These are phyloP conservation scores for Panopea generosa DNA, from an alignment of 2,888 invertebrate genomes.

Conservation along the genomic window DNA sequence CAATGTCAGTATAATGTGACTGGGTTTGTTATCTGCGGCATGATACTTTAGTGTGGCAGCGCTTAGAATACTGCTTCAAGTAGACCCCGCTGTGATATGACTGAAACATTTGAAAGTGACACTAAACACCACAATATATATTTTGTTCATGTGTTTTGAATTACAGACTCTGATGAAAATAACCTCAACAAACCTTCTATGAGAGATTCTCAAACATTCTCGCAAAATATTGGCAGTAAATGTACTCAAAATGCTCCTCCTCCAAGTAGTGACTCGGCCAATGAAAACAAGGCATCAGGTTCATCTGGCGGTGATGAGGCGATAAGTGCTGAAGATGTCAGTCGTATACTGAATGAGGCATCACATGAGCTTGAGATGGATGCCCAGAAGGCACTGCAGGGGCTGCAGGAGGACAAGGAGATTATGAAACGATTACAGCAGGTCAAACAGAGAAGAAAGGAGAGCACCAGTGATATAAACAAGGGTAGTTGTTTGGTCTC, in stretches of 20 bases:
- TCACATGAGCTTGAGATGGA: slow-evolving; percentile 79
- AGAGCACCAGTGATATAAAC: slow-evolving; percentile 55
- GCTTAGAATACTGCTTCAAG: too few relatives aligned
- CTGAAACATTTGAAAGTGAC: too few relatives aligned
- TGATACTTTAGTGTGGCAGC: too few relatives aligned
- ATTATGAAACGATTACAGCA: slow-evolving; percentile 77
- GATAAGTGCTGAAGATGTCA: slow-evolving; percentile 74
- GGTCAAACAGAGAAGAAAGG: slow-evolving; percentile 84
- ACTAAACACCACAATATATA: too few relatives aligned
- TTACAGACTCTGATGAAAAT: slow-evolving; percentile 57
- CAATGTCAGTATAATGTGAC: too few relatives aligned
- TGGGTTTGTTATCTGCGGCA: too few relatives aligned
- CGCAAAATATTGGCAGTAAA: slow-evolving; percentile 57
- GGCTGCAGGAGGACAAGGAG: slow-evolving; percentile 78
- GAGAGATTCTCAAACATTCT: slow-evolving; percentile 64
- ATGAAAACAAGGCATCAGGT: slow-evolving; percentile 9
- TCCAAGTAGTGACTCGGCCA: not conserved
- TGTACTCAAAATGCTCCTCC: not conserved
- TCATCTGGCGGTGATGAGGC: slow-evolving; percentile 42
- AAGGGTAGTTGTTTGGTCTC: slow-evolving; percentile 35
- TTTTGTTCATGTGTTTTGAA: too few relatives aligned
- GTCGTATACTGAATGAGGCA: slow-evolving; percentile 74
- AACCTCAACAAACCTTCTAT: slow-evolving; percentile 69
- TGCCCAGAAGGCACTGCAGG: slow-evolving; percentile 75
- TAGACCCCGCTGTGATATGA: too few relatives aligned